Evolutionary conservation across 2,888 invertebrate species (phyloP).

Genomic region (Rotaria sp.): DNA sequence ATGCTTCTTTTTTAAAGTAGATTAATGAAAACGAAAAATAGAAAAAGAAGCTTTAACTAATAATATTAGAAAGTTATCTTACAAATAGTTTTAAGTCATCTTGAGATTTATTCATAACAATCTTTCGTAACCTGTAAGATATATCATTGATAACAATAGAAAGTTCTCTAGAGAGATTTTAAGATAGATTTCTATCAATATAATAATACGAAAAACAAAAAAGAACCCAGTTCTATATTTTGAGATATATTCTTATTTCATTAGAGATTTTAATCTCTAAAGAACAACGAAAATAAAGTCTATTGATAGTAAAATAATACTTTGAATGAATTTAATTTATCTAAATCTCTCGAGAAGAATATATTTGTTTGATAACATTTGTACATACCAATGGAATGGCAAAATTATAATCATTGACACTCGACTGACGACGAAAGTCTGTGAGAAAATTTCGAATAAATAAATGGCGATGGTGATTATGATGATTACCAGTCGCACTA

Average conservation of each 20-base stretch:
- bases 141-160: neutral
- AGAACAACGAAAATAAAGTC: neutral
- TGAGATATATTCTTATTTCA: neutral
- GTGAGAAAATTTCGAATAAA: neutral
- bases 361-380: neutral
- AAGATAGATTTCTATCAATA: neutral
- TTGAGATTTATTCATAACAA: neutral
- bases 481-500: neutral
- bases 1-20: neutral
- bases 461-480: neutral
- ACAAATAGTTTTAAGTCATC: neutral
- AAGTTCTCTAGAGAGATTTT: neutral
- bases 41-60: neutral
- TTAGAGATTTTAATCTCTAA: neutral
- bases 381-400: neutral
- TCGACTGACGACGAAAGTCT: slow-evolving; percentile 11
- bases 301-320: neutral
- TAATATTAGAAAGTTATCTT: neutral
- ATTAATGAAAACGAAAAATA: neutral
- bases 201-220: neutral
- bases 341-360: neutral
- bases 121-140: neutral
- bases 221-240: neutral
- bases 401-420: slow-evolving; percentile 28
- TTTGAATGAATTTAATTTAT: neutral